Evolutionary conservation across 2,113 vertebrate genomes (phyloP).

Genomic region (Tyrannus savana): DNA sequence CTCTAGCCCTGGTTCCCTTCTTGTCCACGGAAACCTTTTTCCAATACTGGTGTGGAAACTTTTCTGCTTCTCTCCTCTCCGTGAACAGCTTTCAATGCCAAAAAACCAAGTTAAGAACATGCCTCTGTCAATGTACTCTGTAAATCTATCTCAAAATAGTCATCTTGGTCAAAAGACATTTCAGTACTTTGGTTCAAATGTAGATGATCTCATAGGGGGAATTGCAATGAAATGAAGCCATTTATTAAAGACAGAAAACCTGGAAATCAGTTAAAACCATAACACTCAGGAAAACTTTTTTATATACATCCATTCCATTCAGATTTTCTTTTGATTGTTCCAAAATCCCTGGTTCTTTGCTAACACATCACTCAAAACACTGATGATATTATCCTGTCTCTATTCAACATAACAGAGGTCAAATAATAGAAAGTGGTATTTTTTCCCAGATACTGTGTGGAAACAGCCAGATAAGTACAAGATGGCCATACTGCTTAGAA

Average conservation of each 20-base stretch:
- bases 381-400: neutral
- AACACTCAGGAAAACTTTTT: neutral
- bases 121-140: neutral
- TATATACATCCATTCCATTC: neutral
- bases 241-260: constrained; percentile 56
- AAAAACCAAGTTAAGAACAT: constrained; percentile 1
- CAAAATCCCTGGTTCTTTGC: neutral
- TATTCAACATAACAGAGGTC: neutral
- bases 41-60: constrained; percentile 1
- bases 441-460: neutral
- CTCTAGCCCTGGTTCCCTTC: neutral
- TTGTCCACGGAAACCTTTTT: neutral
- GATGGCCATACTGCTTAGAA: neutral
- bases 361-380: neutral
- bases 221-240: neutral
- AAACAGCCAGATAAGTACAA: neutral
- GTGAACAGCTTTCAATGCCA: neutral
- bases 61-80: neutral
- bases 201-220: constrained; percentile 52
- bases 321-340: neutral
- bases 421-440: neutral
- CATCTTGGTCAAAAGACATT: constrained; percentile 51
- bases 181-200: constrained; percentile 41
- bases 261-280: constrained; percentile 22
- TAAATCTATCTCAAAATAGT: constrained; percentile 50